Conservation (phyloP, 2,797 vertebrate species). For the Iguana delicatissima region DNA sequence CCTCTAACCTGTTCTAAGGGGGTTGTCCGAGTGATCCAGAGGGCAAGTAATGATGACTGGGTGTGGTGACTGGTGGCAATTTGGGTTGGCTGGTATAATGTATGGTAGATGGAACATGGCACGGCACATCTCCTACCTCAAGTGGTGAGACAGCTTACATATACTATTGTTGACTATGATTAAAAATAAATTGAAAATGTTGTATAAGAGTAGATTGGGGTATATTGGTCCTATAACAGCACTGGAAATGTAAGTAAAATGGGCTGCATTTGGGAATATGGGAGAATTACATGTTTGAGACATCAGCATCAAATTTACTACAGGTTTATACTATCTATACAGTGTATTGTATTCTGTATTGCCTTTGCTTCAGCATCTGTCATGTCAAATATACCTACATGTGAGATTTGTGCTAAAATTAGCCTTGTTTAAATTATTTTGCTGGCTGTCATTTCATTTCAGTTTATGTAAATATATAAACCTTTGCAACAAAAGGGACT, state of each 20-base stretch:
- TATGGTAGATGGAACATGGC: too few species aligned
- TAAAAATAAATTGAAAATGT: background rate
- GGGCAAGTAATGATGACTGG: background rate
- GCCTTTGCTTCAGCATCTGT: background rate
- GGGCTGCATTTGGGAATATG: background rate
- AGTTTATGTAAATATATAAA: slow-evolving; percentile 7
- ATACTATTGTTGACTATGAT: background rate
- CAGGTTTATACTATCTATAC: background rate
- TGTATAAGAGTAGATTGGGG: background rate
- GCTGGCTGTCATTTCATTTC: background rate
- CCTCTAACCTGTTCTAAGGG: too few species aligned
- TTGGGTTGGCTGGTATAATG: background rate
- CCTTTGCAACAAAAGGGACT: background rate
- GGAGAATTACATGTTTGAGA: background rate
- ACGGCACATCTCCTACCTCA: too few species aligned
- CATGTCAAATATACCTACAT: background rate
- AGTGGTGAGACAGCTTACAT: too few species aligned
- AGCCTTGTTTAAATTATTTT: slow-evolving; percentile 19
- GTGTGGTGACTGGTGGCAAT: too few species aligned
- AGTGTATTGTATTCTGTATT: background rate
- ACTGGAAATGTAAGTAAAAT: background rate
- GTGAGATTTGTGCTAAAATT: slow-evolving; percentile 3
- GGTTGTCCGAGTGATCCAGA: background rate
- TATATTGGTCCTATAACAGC: background rate
- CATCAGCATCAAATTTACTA: background rate